Evolutionary conservation across 2,888 invertebrate species (phyloP), one percentile per base, ranked within the genome.

Genomic region (Catotricha subobsoleta): DNA sequence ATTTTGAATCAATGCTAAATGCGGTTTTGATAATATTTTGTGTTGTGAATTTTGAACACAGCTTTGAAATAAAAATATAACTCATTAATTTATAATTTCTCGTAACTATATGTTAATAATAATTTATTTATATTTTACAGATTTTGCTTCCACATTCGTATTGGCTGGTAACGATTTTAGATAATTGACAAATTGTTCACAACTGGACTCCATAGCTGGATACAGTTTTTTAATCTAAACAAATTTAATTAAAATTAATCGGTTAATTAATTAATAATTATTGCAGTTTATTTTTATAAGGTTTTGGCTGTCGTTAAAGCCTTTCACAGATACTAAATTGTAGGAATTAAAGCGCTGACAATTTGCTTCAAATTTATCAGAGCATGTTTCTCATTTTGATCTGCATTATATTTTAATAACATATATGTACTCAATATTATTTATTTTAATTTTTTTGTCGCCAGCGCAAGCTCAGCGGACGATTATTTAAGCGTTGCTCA

Each of bases 1-100:
- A 43, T 39, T 43, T 30, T 10, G 35, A 23, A 13, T 43, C 40
- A 10, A 43, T 40, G 25, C 40, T 43, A 4, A 43, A 43, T 2
- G 43, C 19, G 13, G 36, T 36, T 4, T 30, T 23, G 12, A 43
- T 35, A 1, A 43, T 30, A 36, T 43, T 43, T 30, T 40, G 39
- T 3, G 43, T 43, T 8, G 43, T 36, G 15, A 40, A 43, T 35
- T 28, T 39, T 1, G 40, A 15, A 15, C 30, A 21, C 5, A 41
- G 10, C 36, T 40, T n/a, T 16, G 16, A 37, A 38, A 15, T 5
- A 3, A 39, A 39, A 39, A 9, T 15, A 28, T 16, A 15, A 10
- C 6, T 3, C 15, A 39, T 33, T 10, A 33, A 12, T 19, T 19
- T 10, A 33, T 10, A 19, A 2, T 6, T 9, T n/a, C n/a, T n/a